Base-by-base conservation (phyloP, 23 tunicate species). In the Pegea sp. region DNA sequence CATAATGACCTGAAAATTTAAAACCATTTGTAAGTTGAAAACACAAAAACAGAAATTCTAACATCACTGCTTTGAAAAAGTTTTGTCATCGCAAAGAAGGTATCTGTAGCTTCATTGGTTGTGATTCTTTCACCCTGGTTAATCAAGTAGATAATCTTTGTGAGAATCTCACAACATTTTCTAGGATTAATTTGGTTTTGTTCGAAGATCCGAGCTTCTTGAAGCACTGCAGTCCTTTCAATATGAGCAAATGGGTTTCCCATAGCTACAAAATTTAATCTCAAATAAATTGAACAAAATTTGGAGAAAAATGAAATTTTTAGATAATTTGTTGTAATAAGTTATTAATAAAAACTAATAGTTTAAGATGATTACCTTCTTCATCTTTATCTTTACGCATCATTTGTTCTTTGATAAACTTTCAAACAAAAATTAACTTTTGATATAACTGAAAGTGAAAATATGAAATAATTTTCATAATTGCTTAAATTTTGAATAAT, bases 31-130 rank as follows among this genome's bases (percentile, higher is more conserved):
- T 38, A 8, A 8, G 16, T 11, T 38, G 46, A 11, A 8, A 38
- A 38, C 11, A 38, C 46, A 0, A 38, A 38, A 38, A 38, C 11
- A 38, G 16, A 8, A 11, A 38, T 8, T 8, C 64, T 77, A 18
- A 80, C 89, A 71, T 89, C 98, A 57, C 55, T 77, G 24, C 70
- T 70, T 49, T 89, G 98, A 57, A 89, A 89, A 16, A 89, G 65
- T 44, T 89, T 89, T 19, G 98, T 89, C 98, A 89, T 89, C 2
- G 98, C 98, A 66, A 89, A 89, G 67, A 89, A 89, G 4, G 89
- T 76, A 31, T 89, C 98, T 0, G 98, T 89, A 26, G 90, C 98
- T 61, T 89, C 98, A 42, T 55, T 71, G 5, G 98, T 77, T 20
- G 81, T 50, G 32, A 89, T 72, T 26, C 74, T 62, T 60, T 89